A percentile compares a stretch with the other conserved stretches of the same genome.
Evolutionary conservation across 2,888 invertebrate species (phyloP).

Genomic region (Deilephila elpenor): DNA sequence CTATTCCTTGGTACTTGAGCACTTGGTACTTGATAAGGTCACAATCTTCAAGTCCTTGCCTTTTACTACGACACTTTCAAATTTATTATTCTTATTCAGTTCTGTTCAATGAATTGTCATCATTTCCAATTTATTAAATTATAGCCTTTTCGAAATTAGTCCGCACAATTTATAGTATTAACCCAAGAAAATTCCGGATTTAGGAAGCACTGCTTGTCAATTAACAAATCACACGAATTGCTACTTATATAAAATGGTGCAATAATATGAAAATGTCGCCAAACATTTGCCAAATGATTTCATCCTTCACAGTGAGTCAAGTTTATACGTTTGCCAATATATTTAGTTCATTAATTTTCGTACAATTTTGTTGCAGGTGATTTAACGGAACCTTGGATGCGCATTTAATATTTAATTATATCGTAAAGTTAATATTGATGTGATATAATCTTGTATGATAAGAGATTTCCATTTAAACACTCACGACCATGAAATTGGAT

Average conservation of each 20-base stretch:
- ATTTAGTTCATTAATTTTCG: constrained; percentile 3
- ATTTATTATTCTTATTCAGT: too few species aligned
- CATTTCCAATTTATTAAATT: not conserved
- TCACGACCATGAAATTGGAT: too few species aligned
- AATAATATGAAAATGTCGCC: not conserved
- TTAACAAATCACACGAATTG: not conserved
- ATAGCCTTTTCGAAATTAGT: not conserved
- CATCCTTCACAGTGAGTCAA: constrained; percentile 7
- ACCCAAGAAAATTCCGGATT: not conserved
- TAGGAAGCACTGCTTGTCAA: not conserved
- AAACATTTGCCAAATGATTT: constrained; percentile 9
- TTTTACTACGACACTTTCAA: too few species aligned
- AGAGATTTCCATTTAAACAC: too few species aligned
- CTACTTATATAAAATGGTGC: not conserved
- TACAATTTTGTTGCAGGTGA: not conserved
- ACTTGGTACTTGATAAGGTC: too few species aligned
- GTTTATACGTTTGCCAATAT: constrained; percentile 15
- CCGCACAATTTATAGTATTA: not conserved
- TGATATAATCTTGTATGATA: too few species aligned
- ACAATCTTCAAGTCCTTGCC: too few species aligned
- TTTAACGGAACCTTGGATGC: not conserved
- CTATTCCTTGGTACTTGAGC: too few species aligned
- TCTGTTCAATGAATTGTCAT: not conserved
- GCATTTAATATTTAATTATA: too few species aligned
- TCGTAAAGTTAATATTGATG: too few species aligned